These are phyloP conservation scores for Tupaia tana DNA, from an alignment of 2,113 vertebrate species.

Conservation along the genomic window DNA sequence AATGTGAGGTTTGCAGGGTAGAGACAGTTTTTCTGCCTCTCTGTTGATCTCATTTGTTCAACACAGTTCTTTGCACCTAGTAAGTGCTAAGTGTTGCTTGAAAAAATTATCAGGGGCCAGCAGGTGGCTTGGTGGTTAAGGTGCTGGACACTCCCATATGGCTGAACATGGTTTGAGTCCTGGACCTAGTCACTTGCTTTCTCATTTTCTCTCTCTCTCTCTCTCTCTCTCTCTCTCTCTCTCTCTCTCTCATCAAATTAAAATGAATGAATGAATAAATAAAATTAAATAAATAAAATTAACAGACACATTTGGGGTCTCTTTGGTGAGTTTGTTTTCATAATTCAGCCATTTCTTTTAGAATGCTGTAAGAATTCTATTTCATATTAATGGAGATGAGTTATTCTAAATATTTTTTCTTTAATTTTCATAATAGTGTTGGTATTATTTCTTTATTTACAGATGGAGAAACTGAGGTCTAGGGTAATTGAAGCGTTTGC, in stretches of 20 bases:
- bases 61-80: neutral
- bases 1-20: neutral
- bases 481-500: neutral
- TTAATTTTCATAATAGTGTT: neutral
- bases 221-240: no score
- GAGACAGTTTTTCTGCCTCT: neutral
- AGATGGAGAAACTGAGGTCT: neutral
- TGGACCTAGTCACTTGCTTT: no score
- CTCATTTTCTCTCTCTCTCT: no score
- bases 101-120: neutral
- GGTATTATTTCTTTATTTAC: neutral
- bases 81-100: neutral
- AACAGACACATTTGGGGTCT: neutral
- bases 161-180: no score
- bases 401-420: neutral
- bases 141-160: no score
- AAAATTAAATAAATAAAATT: no score
- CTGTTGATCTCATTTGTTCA: neutral
- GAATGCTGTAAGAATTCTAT: neutral
- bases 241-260: no score
- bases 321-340: conserved; percentile 13
- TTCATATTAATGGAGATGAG: neutral
- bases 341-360: neutral
- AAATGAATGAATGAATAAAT: no score
- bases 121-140: no score